phyloP scores from a whole-genome alignment of 2,797 vertebrate species.

The Eurystomus glaucurus region DNA sequence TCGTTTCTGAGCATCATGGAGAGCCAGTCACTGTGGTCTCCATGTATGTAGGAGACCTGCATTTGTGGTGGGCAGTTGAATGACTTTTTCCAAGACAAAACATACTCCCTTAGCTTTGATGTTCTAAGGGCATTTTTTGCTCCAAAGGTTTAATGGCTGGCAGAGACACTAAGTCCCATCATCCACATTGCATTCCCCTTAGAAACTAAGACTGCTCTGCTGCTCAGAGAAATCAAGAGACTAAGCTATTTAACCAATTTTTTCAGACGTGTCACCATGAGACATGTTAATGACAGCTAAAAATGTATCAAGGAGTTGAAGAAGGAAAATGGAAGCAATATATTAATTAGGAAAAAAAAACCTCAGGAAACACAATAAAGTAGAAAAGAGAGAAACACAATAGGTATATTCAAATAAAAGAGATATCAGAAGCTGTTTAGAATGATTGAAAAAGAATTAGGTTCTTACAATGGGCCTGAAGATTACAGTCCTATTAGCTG shows the following conservation, averaged over 20 bases:
- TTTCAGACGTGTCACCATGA: rapidly evolving
- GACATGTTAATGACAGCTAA: neutral
- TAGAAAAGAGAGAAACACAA: neutral
- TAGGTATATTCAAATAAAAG: neutral
- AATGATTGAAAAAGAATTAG: neutral
- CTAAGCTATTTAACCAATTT: neutral
- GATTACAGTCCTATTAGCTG: neutral
- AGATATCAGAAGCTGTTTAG: neutral
- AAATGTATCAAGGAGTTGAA: neutral
- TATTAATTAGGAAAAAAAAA: neutral
- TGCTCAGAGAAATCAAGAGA: neutral
- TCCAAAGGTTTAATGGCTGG: neutral
- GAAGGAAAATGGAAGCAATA: neutral
- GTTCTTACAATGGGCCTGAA: neutral
- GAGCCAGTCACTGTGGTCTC: neutral
- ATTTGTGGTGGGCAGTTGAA: neutral
- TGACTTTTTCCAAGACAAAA: neutral
- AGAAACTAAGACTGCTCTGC: neutral
- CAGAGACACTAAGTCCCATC: neutral
- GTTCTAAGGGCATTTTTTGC: neutral
- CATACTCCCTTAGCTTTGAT: neutral
- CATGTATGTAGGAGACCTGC: rapidly evolving
- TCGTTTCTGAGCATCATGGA: neutral
- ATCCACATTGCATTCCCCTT: neutral
- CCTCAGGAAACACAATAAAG: neutral